These are phyloP conservation scores for Hecatera dysodea DNA, from an alignment of 2,888 invertebrate species.

Conservation along the genomic window DNA sequence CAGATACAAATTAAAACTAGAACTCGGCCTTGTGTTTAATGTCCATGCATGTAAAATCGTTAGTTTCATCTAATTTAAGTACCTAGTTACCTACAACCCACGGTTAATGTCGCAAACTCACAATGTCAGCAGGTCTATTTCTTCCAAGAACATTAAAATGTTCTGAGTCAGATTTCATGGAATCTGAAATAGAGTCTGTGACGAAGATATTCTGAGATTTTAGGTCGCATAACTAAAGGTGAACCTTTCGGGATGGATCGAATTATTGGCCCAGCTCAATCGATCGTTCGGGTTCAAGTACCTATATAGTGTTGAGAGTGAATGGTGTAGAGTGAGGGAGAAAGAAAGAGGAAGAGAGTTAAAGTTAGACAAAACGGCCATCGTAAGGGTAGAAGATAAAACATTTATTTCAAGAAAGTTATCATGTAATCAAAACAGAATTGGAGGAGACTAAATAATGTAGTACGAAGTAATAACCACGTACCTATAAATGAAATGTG, in stretches of 20 bases:
- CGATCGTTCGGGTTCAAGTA: neutral
- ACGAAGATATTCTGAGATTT: constrained; percentile 22
- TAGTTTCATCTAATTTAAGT: constrained; percentile 27
- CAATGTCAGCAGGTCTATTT: constrained; percentile 41
- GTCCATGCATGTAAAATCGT: constrained; percentile 23
- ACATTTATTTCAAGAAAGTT: neutral
- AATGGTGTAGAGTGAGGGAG: neutral
- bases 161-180: constrained; percentile 44
- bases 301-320: neutral
- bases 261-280: neutral
- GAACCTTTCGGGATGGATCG: neutral
- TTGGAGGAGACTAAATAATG: neutral
- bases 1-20: constrained; percentile 20
- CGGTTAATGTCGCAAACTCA: constrained; percentile 17
- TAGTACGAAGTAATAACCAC: neutral
- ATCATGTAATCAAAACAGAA: neutral
- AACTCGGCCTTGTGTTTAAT: constrained; percentile 31
- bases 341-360: constrained; percentile 4
- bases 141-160: constrained; percentile 26
- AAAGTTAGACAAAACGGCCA: neutral
- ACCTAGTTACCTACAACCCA: constrained; percentile 14
- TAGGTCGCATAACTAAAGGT: constrained; percentile 11
- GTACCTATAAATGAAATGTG: too few species aligned
- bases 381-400: neutral
- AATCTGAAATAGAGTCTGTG: constrained; percentile 38